Evolutionary conservation across 2,113 vertebrate genomes (phyloP).

Genomic region (Donacobius atricapilla): DNA sequence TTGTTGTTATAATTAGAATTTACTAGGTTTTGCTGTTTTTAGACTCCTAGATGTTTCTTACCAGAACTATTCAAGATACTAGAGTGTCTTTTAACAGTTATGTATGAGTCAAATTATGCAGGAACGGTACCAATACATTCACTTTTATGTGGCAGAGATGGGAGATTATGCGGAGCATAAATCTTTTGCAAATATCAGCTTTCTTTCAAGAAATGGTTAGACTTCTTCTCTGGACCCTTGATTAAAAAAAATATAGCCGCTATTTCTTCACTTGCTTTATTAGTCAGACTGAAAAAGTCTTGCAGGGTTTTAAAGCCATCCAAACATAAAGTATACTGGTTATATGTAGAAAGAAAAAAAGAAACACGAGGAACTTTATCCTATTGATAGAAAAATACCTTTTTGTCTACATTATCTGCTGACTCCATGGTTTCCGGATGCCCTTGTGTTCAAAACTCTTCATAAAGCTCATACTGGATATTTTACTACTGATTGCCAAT

Average conservation of each 20-base stretch:
- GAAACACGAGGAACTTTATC: background rate
- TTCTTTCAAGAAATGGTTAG: background rate
- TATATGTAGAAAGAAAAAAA: background rate
- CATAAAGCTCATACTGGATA: background rate
- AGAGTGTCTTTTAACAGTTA: background rate
- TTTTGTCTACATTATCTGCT: background rate
- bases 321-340: background rate
- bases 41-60: background rate
- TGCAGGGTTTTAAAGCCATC: background rate
- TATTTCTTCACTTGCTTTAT: background rate
- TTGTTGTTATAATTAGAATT: background rate
- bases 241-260: background rate
- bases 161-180: background rate
- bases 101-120: background rate
- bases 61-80: background rate
- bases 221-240: background rate
- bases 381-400: background rate
- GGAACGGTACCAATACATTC: fast-evolving
- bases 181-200: background rate
- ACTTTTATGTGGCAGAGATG: background rate
- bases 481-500: background rate
- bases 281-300: background rate
- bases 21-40: background rate
- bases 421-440: background rate
- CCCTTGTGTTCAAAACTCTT: background rate